Conservation (phyloP, 1,140 invertebrate genomes). For the Drosophila seguyi region DNA sequence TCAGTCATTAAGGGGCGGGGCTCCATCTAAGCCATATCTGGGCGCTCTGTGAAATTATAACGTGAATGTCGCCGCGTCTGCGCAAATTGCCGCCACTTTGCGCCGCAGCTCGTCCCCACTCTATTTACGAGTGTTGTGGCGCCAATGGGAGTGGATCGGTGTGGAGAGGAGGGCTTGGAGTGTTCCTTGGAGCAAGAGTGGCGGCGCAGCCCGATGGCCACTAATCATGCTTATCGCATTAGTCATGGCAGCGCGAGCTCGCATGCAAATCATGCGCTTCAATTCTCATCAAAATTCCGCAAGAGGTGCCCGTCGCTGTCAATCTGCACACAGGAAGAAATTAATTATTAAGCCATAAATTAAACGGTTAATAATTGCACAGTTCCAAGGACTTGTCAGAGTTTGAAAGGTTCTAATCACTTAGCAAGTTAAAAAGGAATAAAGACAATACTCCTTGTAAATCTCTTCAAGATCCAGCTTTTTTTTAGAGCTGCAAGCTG, state of each 20-base stretch:
- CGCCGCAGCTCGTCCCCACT: conserved; percentile 32
- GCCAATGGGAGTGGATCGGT: conserved; percentile 47
- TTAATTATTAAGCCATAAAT: not conserved
- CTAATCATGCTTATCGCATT: conserved; percentile 84
- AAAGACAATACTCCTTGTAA: too few species aligned
- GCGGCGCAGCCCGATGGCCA: conserved; percentile 45
- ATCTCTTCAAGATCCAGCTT: too few species aligned
- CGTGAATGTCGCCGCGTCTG: conserved; percentile 67
- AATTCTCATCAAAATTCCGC: conserved; percentile 78
- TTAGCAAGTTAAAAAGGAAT: not conserved
- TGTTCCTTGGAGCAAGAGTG: conserved; percentile 11
- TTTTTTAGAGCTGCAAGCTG: too few species aligned
- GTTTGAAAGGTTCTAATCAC: not conserved
- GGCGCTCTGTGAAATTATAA: conserved; percentile 64
- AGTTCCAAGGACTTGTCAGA: too few species aligned
- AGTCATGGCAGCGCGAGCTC: conserved; percentile 72
- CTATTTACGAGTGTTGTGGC: conserved; percentile 58
- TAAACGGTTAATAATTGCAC: not conserved
- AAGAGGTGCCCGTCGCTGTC: conserved; percentile 55
- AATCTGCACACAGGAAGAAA: conserved; percentile 61
- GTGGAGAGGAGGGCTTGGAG: not conserved
- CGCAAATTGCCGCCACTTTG: conserved; percentile 70
- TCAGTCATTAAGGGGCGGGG: conserved; percentile 35
- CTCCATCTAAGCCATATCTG: conserved; percentile 20
- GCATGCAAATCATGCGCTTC: conserved; percentile 81